Evolutionary conservation across 2,888 invertebrate species (phyloP).

Genomic region (Octonoba sinensis): DNA sequence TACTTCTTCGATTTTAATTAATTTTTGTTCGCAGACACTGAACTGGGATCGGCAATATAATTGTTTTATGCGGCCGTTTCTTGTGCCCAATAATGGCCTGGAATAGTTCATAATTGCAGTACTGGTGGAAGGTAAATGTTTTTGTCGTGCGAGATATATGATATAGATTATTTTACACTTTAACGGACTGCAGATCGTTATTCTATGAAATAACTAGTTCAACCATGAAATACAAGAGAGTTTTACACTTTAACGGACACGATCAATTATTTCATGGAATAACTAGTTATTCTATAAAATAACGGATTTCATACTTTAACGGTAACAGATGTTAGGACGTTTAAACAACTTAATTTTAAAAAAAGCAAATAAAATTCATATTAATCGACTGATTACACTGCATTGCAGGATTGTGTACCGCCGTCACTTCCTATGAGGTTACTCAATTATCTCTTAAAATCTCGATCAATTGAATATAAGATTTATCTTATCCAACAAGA

Average conservation of each 20-base stretch:
- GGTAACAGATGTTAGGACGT: too few species aligned
- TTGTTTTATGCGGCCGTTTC: constrained; percentile 22
- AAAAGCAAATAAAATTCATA: too few species aligned
- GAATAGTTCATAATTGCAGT: too few species aligned
- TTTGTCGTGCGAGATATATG: constrained; percentile 32
- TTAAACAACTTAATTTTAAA: too few species aligned
- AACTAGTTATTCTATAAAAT: constrained; percentile 17
- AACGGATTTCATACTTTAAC: constrained; percentile 23
- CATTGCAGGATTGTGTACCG: too few species aligned
- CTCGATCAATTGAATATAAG: too few species aligned
- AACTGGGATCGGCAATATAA: constrained; percentile 46
- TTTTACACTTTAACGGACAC: constrained; percentile 60
- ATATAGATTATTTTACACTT: constrained; percentile 22
- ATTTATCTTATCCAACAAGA: too few species aligned
- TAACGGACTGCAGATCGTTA: constrained; percentile 26
- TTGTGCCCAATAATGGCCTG: too few species aligned
- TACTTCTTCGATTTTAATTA: constrained; percentile 55
- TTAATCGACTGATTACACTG: too few species aligned
- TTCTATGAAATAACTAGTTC: constrained; percentile 53
- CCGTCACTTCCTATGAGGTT: too few species aligned
- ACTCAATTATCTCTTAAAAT: too few species aligned
- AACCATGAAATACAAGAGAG: constrained; percentile 56
- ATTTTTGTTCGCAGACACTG: constrained; percentile 55
- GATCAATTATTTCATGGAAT: constrained; percentile 48
- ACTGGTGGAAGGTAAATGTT: constrained; percentile 35